Conservation (phyloP, 2,888 invertebrate genomes). For the Hartigia nigra region DNA sequence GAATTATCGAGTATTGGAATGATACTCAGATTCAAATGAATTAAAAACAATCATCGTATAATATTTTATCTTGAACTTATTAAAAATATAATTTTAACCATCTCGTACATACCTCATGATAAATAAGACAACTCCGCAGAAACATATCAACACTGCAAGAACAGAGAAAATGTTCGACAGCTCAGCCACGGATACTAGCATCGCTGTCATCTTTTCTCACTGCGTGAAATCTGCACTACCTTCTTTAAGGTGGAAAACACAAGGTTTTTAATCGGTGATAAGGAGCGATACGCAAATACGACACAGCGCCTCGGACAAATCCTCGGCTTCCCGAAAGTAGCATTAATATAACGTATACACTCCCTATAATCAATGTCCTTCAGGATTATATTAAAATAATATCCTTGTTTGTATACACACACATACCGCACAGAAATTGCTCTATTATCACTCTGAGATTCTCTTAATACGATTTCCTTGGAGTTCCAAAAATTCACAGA, state of each 20-base stretch:
- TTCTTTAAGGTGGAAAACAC: not conserved
- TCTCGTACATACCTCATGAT: constrained; percentile 72
- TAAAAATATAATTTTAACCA: not conserved
- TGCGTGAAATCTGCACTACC: not conserved
- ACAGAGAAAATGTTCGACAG: constrained; percentile 82
- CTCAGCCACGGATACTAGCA: constrained; percentile 77
- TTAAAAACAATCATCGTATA: not conserved
- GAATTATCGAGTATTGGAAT: no score
- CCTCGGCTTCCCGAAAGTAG: not conserved
- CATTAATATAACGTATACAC: not conserved
- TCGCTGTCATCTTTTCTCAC: constrained; percentile 67
- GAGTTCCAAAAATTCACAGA: not conserved
- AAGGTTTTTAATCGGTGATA: not conserved
- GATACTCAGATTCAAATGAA: no score
- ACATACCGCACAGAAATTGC: not conserved
- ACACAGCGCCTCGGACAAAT: not conserved
- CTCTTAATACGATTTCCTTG: not conserved
- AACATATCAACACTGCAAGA: constrained; percentile 77
- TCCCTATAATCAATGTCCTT: not conserved
- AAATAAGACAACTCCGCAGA: constrained; percentile 80
- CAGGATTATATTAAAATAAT: not conserved
- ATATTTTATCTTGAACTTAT: not conserved
- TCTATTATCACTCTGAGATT: not conserved
- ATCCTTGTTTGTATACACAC: not conserved
- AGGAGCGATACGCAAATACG: not conserved